Evolutionary conservation across 2,888 invertebrate species (phyloP), one percentile per base, ranked within the genome.

Genomic region (Keiferia lycopersicella): DNA sequence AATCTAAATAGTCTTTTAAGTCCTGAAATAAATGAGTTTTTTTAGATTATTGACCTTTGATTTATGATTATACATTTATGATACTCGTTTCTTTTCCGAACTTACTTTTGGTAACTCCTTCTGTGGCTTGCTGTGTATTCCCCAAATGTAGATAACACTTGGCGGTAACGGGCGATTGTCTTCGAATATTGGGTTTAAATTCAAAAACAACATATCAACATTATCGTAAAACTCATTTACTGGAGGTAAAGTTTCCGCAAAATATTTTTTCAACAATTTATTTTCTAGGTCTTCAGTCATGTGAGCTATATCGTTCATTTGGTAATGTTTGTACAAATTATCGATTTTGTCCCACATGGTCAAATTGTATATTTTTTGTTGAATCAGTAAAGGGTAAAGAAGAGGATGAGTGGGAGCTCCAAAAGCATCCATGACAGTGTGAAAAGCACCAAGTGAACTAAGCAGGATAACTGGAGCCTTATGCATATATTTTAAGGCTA

Each of bases 71-170:
- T n/a, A n/a, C n/a, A n/a, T n/a, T n/a, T n/a, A n/a, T n/a, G n/a
- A n/a, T n/a, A n/a, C n/a, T n/a, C n/a, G n/a, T n/a, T n/a, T n/a
- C n/a, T n/a, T n/a, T n/a, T n/a, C n/a, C n/a, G 34, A 8, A 7
- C 51, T 51, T 51, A 88, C 89, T 76, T 81, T 66, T 7, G 87
- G 86, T 61, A 91, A 68, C 6, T 80, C 71, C 61, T 82, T 76
- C 7, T 73, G 62, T 6, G 76, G 73, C 20, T 73, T 73, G 48
- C 82, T 74, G 64, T 88, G 87, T 59, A 86, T 72, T n/a, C 88
- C 88, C 39, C 88, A 87, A 62, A 88, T 78, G 62, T 80, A 82
- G 4, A 91, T 66, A 11, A 87, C 73, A 65, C 77, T 80, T 0
- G 89, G 86, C 6, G 88, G 80, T 7, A 83, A 71, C 1, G 92